Base-by-base conservation (phyloP, 1,140 invertebrate genomes). In the Trichoplusia ni region DNA sequence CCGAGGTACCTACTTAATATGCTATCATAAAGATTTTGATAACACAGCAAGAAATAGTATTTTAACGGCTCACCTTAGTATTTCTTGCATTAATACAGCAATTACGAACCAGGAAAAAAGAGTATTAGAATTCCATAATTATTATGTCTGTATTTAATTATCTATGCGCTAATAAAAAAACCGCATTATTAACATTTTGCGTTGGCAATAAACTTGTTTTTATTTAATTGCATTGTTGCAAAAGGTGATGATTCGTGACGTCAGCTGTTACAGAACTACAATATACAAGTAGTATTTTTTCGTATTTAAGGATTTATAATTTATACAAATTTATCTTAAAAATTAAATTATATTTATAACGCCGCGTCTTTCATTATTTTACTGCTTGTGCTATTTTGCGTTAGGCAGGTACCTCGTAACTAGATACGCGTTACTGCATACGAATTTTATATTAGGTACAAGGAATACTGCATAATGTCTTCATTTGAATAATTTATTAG, bases 71-170 rank as follows among this genome's bases (percentile, higher is more conserved):
- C 25, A 8, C 9, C 7, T 13, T 29, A 27, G 11, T 16, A 47
- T 14, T 27, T 4, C n/a, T n/a, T n/a, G n/a, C n/a, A n/a, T n/a
- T n/a, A n/a, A 29, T 8, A 13, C 14, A 5, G 11, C 19, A 16
- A 49, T 31, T 31, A 31, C 14, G 18, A 29, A 18, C 27, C 46
- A 49, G 46, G 25, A 31, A 49, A 49, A 49, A 11, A 49, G 18
- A 18, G 14, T 14, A 1, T n/a, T 14, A 16, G 7, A 29, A 27
- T 18, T 27, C 25, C n/a, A 23, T 16, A n/a, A 13, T 16, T 31
- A 18, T 9, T 9, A 47, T 25, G 46, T 18, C 46, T 31, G 25
- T 9, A 18, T 44, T 23, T 23, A 44, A 44, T 14, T n/a, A n/a
- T n/a, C n/a, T n/a, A n/a, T n/a, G n/a, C n/a, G n/a, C 23, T 6